Evolutionary conservation across 2,888 invertebrate genomes (phyloP), one percentile per base, ranked within the genome.

Genomic region (Rhodophaea formosa): DNA sequence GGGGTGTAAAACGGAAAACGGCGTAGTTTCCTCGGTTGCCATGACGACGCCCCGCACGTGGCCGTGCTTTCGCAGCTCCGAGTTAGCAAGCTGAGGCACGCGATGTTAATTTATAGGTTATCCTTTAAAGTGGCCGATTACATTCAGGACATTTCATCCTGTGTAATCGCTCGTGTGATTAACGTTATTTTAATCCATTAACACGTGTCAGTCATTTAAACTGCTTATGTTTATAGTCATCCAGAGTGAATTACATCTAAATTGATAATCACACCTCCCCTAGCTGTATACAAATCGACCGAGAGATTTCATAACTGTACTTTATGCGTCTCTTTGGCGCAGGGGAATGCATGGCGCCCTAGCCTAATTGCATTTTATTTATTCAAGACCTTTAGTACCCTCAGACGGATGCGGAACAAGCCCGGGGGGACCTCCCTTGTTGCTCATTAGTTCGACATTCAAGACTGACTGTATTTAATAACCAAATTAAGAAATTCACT

Each of bases 281-380:
- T 62, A 60, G 60, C 57, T 63, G 63, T 60, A 58, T 62, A 64
- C 64, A 61, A 63, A 59, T 68, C 66, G 61, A 60, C 69, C 65
- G 67, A 72, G 69, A 70, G 74, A 74, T 79, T 80, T 74, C 68
- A 70, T 75, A 71, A 69, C 70, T 68, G 69, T 80, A 74, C 77
- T 74, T 71, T 70, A 72, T 71, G 71, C 71, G 71, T 67, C 70
- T 72, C 69, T 69, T 68, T 71, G 69, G 62, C 62, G 64, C 59
- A 58, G 70, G 74, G 72, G 74, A 69, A 75, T 69, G 72, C 70
- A 66, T 64, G 69, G 65, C 68, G 68, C 82, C 80, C 82, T 79
- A 73, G 72, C 79, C 77, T 84, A 87, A 88, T 89, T 86, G 84
- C 79, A 82, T 84, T 88, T 88, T 88, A 89, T 87, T 88, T 88